These are phyloP conservation scores for Oxyruncus cristatus DNA, from an alignment of 2,113 vertebrate species.

Conservation along the genomic window DNA sequence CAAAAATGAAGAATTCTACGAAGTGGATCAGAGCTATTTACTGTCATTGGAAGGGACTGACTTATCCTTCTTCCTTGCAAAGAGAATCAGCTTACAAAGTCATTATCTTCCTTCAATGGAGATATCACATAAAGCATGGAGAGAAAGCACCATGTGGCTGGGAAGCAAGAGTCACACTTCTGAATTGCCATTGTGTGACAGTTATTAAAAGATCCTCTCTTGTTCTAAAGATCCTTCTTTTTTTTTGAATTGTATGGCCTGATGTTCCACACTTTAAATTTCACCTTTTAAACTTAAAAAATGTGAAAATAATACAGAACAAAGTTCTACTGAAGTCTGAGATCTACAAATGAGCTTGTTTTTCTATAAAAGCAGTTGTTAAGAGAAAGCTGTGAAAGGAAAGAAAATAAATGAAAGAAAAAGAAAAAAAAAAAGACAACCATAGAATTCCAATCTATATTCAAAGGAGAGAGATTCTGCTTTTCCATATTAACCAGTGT, in stretches of 20 bases:
- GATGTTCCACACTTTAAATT: constrained; percentile 11
- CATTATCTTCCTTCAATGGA: neutral
- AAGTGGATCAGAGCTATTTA: neutral
- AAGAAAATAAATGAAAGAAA: too few relatives aligned
- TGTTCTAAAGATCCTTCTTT: neutral
- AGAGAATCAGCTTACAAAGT: neutral
- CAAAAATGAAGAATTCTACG: neutral
- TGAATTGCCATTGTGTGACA: constrained; percentile 19
- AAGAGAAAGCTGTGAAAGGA: neutral
- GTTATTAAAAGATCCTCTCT: constrained; percentile 39
- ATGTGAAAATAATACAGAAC: constrained; percentile 1
- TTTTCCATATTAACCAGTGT: neutral
- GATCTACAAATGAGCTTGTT: neutral
- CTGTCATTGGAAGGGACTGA: neutral
- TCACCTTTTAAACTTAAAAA: constrained; percentile 22
- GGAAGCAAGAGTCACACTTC: neutral
- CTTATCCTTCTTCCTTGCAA: neutral
- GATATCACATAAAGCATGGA: neutral
- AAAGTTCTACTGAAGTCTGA: neutral
- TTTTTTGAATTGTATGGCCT: neutral
- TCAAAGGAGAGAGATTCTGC: neutral
- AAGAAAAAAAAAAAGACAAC: neutral
- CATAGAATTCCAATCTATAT: neutral
- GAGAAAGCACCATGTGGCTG: neutral
- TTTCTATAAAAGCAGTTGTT: neutral